Conservation (phyloP, 2,888 invertebrate species). For the Podotricha telesiphe region DNA sequence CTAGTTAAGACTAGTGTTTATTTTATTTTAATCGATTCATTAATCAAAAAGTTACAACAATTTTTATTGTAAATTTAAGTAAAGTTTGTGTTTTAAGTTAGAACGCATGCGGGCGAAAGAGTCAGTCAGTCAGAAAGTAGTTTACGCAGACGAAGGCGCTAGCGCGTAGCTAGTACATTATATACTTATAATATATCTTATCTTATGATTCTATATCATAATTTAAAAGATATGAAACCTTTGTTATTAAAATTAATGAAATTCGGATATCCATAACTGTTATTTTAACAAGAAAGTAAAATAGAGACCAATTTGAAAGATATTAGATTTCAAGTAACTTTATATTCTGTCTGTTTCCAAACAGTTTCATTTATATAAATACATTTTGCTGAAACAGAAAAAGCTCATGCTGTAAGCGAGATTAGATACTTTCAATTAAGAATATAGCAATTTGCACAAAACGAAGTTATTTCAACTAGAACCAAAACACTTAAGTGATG, state of each 20-base stretch:
- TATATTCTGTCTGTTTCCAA: neutral
- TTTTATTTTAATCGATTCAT: too few species aligned
- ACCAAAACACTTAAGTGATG: constrained; percentile 8
- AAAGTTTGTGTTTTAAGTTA: too few species aligned
- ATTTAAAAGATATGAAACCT: too few species aligned
- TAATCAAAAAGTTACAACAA: too few species aligned
- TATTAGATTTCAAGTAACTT: constrained; percentile 1
- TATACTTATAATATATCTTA: too few species aligned
- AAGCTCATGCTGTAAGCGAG: neutral
- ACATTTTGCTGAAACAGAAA: neutral
- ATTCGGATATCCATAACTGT: neutral
- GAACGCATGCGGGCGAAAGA: too few species aligned
- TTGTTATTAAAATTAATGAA: neutral
- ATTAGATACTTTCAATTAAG: constrained; percentile 14
- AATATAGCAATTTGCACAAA: neutral
- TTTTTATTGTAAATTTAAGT: too few species aligned
- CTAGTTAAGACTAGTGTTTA: too few species aligned
- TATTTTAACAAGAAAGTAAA: neutral
- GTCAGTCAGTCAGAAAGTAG: too few species aligned
- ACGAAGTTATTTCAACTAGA: neutral
- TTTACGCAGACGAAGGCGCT: too few species aligned
- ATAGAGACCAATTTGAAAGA: neutral
- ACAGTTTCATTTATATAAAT: neutral
- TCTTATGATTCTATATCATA: too few species aligned
- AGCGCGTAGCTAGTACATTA: too few species aligned